Evolutionary conservation across 2,797 vertebrate genomes (phyloP).

Genomic region (Pseudomugil gertrudae): DNA sequence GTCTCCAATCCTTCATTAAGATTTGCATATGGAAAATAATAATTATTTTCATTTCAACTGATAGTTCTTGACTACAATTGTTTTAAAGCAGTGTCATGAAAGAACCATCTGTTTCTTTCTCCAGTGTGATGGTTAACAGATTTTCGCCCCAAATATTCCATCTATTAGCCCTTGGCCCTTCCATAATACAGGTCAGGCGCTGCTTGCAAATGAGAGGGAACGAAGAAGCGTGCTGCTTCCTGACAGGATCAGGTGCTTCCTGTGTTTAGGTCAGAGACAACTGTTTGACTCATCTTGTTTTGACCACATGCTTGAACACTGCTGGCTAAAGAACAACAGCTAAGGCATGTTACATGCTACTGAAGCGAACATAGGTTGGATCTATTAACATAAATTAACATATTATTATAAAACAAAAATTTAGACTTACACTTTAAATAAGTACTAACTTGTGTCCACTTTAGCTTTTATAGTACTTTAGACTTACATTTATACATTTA

Average conservation of each 20-base stretch:
- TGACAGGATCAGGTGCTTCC: constrained; percentile 66
- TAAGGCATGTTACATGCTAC: no score
- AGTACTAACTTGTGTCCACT: no score
- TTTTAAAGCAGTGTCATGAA: constrained; percentile 34
- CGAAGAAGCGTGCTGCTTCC: constrained; percentile 45
- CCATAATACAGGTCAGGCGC: constrained; percentile 39
- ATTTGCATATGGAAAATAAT: no score
- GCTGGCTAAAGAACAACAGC: constrained; percentile 22
- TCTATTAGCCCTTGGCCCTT: constrained; percentile 31
- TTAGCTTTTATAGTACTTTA: no score
- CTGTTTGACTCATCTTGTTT: constrained; percentile 41
- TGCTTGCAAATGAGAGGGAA: constrained; percentile 66
- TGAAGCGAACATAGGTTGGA: no score
- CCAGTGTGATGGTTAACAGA: constrained; percentile 62
- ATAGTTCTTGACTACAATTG: constrained; percentile 25
- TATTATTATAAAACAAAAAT: no score
- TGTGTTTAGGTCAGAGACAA: constrained; percentile 54
- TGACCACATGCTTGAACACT: constrained; percentile 18
- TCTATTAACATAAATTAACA: no score
- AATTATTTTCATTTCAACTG: not conserved
- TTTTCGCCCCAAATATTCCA: constrained; percentile 57
- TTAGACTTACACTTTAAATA: no score
- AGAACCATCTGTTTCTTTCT: constrained; percentile 46
- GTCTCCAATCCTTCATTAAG: no score
- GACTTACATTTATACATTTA: no score